Evolutionary conservation across 1,140 invertebrate species (phyloP).

Genomic region (Aphelenchoides fujianensis): DNA sequence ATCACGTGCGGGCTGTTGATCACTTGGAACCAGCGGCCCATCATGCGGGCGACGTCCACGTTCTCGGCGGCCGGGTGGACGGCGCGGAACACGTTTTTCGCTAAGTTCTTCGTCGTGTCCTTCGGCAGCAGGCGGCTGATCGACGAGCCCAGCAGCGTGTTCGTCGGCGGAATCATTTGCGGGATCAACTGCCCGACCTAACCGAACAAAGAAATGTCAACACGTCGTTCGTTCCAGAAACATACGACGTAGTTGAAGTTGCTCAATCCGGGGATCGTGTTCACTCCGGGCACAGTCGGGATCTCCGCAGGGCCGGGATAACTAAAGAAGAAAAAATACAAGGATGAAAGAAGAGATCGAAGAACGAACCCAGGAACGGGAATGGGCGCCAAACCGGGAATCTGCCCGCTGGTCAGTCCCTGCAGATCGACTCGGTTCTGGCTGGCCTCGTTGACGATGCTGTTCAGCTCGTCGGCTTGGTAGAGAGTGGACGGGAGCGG

Average conservation of each 20-base stretch:
- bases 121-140: slow-evolving; percentile 60
- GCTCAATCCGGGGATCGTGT: slow-evolving; percentile 61
- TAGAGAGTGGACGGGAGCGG: slow-evolving; percentile 32
- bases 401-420: slow-evolving; percentile 57
- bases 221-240: neutral
- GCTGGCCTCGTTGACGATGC: slow-evolving; percentile 43
- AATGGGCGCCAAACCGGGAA: slow-evolving; percentile 61
- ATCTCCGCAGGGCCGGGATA: slow-evolving; percentile 53
- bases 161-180: slow-evolving; percentile 63
- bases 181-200: slow-evolving; percentile 60
- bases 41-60: slow-evolving; percentile 61
- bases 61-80: slow-evolving; percentile 62
- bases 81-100: slow-evolving; percentile 61
- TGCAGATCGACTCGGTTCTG: slow-evolving; percentile 54
- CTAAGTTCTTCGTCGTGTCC: slow-evolving; percentile 61
- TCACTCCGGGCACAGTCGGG: slow-evolving; percentile 60
- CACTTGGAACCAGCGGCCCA: slow-evolving; percentile 62
- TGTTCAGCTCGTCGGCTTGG: slow-evolving; percentile 47
- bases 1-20: slow-evolving; percentile 62
- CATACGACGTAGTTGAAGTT: slow-evolving; percentile 62
- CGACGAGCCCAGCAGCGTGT: slow-evolving; percentile 60
- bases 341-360: too few relatives aligned
- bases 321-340: too few relatives aligned
- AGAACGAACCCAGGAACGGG: slow-evolving; percentile 61
- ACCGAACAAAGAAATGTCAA: slow-evolving; percentile 26